These are phyloP conservation scores for Drosophila borborema DNA, from an alignment of 2,888 invertebrate genomes.

Conservation along the genomic window DNA sequence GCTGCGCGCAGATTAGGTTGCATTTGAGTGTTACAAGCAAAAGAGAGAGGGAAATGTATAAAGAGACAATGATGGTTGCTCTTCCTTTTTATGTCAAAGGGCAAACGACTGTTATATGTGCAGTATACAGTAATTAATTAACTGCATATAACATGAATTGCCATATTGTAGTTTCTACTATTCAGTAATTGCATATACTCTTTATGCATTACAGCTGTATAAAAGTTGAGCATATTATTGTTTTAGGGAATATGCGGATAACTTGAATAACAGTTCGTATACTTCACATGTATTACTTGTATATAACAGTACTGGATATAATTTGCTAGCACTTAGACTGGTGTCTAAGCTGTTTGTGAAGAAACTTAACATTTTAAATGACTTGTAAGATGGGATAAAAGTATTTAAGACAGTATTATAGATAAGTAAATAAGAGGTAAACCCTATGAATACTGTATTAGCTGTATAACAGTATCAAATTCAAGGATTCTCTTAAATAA, in stretches of 20 bases:
- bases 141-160: constrained; percentile 2
- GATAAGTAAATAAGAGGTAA: background rate
- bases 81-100: constrained; percentile 4
- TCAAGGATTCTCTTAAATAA: background rate
- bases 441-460: no score
- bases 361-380: background rate
- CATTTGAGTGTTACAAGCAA: constrained; percentile 48
- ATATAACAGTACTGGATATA: background rate
- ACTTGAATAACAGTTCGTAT: background rate
- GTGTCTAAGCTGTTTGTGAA: background rate
- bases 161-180: background rate
- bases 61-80: background rate
- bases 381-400: background rate
- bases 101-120: background rate
- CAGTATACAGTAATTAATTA: background rate
- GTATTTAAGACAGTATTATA: background rate
- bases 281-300: background rate
- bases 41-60: background rate
- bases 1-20: constrained; percentile 38
- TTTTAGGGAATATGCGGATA: background rate
- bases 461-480: background rate
- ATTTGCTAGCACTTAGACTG: background rate
- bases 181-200: background rate
- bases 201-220: background rate
- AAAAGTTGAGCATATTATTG: background rate